These are phyloP conservation scores for Calyptomena viridis DNA, from an alignment of 2,113 vertebrate genomes.

Conservation along the genomic window DNA sequence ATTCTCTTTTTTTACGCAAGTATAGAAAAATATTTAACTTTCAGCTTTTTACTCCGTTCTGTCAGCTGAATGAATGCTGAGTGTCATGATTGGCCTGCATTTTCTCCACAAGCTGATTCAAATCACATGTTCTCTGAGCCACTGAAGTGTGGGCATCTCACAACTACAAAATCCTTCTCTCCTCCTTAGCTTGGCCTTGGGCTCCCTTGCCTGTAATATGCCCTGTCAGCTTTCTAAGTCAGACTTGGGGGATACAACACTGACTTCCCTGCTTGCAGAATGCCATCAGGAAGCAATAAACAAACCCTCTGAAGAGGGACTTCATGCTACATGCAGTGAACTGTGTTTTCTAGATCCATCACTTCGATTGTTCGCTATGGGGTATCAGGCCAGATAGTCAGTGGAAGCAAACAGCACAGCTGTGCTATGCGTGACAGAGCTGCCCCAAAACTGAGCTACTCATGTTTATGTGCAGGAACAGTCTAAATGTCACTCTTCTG, in stretches of 20 bases:
- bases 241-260: background rate
- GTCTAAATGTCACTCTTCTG: background rate
- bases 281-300: background rate
- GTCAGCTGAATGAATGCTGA: background rate
- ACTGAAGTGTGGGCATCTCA: background rate
- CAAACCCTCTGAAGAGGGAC: background rate
- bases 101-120: background rate
- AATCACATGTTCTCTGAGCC: background rate
- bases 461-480: background rate
- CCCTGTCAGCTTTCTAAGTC: background rate
- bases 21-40: too few species aligned
- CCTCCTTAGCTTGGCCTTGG: background rate
- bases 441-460: background rate
- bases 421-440: background rate
- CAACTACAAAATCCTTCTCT: background rate
- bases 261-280: background rate
- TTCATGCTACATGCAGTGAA: background rate
- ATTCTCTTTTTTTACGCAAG: background rate
- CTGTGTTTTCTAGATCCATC: background rate
- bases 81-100: background rate
- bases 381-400: background rate
- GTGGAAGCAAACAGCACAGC: background rate
- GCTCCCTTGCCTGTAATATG: background rate
- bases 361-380: background rate
- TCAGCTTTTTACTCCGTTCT: background rate